Evolutionary conservation across 2,888 invertebrate species (phyloP).

Genomic region (Caenorhabditis drosophilae): DNA sequence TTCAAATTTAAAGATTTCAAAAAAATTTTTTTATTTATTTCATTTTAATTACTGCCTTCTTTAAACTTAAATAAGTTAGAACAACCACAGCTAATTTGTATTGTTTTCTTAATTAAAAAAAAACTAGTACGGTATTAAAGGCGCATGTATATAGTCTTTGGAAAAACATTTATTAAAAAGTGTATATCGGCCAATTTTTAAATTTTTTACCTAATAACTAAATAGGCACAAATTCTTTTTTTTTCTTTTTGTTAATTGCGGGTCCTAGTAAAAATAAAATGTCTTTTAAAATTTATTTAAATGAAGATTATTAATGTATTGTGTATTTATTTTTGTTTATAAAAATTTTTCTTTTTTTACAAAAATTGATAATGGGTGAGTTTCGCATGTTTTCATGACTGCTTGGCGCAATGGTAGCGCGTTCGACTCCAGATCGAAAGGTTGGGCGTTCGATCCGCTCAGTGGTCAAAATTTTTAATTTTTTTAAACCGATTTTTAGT

Average conservation of each 20-base stretch:
- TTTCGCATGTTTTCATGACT: too few species aligned
- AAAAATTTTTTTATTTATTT: not conserved
- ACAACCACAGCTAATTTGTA: not conserved
- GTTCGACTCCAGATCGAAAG: slow-evolving; percentile 58
- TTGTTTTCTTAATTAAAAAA: not conserved
- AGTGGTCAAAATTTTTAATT: slow-evolving; percentile 42
- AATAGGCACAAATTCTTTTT: too few species aligned
- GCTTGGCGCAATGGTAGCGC: slow-evolving; percentile 59
- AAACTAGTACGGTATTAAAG: not conserved
- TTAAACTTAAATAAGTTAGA: not conserved
- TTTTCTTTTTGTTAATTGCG: too few species aligned
- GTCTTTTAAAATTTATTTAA: too few species aligned
- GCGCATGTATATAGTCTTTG: not conserved
- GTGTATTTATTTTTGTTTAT: too few species aligned
- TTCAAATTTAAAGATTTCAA: not conserved
- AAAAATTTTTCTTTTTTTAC: too few species aligned
- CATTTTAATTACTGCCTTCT: not conserved
- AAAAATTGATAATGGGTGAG: too few species aligned
- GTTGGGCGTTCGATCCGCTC: slow-evolving; percentile 56
- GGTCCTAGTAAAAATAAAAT: too few species aligned
- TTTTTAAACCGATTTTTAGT: too few species aligned
- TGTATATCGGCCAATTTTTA: too few species aligned
- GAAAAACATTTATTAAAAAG: not conserved
- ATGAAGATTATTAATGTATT: too few species aligned
- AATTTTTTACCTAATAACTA: too few species aligned